Conservation (phyloP, 2,888 invertebrate species). For the Idaea straminata region DNA sequence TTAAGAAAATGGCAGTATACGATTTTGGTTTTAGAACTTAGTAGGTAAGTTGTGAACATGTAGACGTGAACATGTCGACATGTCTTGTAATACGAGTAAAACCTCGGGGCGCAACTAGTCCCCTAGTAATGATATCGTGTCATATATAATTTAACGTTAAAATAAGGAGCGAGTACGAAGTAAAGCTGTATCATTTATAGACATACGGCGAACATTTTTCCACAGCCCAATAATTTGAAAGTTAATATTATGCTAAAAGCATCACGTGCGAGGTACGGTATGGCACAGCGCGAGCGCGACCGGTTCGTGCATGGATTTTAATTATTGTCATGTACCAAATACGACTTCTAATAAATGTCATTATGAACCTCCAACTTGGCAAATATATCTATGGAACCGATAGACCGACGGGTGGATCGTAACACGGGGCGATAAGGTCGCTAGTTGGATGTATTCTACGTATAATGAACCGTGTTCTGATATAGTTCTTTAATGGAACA, state of each 20-base stretch:
- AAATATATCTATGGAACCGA: slow-evolving; percentile 27
- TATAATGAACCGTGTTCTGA: slow-evolving; percentile 33
- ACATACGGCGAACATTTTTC: slow-evolving; percentile 48
- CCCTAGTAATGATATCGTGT: slow-evolving; percentile 1
- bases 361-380: slow-evolving; percentile 66
- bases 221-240: slow-evolving; percentile 53
- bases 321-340: slow-evolving; percentile 79
- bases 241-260: slow-evolving; percentile 69
- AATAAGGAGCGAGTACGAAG: slow-evolving; percentile 10
- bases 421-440: slow-evolving; percentile 20
- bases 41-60: background rate
- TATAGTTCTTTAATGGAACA: slow-evolving; percentile 75
- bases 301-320: slow-evolving; percentile 78
- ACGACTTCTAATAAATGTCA: slow-evolving; percentile 79
- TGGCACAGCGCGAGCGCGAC: slow-evolving; percentile 50
- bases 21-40: too few species aligned
- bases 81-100: background rate
- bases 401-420: slow-evolving; percentile 23
- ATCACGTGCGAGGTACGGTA: slow-evolving; percentile 68
- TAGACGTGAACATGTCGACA: background rate
- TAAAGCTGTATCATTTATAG: slow-evolving; percentile 29
- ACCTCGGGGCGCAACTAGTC: background rate
- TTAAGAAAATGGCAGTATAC: background rate
- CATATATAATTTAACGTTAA: slow-evolving; percentile 16
- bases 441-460: slow-evolving; percentile 18